Evolutionary conservation across 2,113 vertebrate genomes (phyloP).

Genomic region (Eulemur macaco): DNA sequence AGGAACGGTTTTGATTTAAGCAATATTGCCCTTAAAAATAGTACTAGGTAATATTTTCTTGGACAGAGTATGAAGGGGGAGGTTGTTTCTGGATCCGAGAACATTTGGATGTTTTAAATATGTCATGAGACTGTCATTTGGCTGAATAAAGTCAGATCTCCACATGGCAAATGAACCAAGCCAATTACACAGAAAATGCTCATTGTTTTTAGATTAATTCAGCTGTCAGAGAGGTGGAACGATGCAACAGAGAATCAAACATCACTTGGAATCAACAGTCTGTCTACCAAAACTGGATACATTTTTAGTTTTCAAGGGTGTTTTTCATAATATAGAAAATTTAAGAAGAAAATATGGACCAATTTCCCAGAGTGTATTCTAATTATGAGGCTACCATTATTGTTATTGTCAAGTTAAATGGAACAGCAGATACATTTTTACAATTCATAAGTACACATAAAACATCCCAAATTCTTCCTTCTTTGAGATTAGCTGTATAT

Average conservation of each 20-base stretch:
- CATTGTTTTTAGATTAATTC: conserved; percentile 15
- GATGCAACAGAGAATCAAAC: neutral
- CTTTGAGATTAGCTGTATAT: neutral
- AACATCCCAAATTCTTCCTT: neutral
- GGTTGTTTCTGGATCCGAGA: conserved; percentile 38
- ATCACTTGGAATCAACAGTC: neutral
- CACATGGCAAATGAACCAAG: neutral
- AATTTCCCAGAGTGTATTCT: neutral
- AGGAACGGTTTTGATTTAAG: conserved; percentile 28
- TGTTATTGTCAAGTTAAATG: neutral
- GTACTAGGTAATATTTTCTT: conserved; percentile 35
- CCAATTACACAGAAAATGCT: neutral
- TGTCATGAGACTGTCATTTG: neutral
- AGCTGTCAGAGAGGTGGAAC: neutral
- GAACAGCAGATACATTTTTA: neutral
- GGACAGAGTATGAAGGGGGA: neutral
- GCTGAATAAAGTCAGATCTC: conserved; percentile 12
- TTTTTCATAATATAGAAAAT: neutral
- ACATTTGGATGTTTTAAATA: conserved; percentile 30
- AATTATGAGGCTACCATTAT: neutral
- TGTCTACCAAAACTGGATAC: neutral
- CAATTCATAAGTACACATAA: neutral
- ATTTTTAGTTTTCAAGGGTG: neutral
- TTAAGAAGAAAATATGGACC: neutral
- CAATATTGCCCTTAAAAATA: conserved; percentile 11